phyloP scores from a whole-genome alignment of 64 coral and sea anemone genomes.

The Stichodactyla helianthus region DNA sequence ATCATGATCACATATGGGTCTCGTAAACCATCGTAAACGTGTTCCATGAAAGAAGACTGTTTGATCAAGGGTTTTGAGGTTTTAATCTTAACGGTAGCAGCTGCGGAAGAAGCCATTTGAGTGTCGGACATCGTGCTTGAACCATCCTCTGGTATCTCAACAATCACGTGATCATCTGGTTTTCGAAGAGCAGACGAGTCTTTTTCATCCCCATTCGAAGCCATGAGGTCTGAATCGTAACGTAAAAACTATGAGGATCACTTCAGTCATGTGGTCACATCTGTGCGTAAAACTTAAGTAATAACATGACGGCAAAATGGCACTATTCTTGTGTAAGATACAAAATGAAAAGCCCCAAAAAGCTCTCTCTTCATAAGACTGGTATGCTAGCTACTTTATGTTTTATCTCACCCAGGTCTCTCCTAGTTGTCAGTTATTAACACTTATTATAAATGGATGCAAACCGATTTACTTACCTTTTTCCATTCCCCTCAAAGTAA shows the following conservation, averaged over 20 bases:
- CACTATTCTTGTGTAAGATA: too few species aligned
- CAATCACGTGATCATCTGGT: background rate
- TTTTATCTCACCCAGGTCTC: too few species aligned
- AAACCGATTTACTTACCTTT: background rate
- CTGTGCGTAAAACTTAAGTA: too few species aligned
- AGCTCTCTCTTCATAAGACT: too few species aligned
- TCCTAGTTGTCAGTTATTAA: background rate
- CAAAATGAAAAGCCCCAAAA: too few species aligned
- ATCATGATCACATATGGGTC: constrained; percentile 82
- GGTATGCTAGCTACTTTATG: too few species aligned
- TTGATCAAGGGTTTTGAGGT: background rate
- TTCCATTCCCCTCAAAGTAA: background rate
- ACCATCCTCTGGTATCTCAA: background rate
- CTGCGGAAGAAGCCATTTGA: background rate
- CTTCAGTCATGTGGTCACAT: too few species aligned
- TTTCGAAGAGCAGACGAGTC: background rate
- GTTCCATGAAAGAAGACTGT: constrained; percentile 7
- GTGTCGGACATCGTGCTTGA: background rate
- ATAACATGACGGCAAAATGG: too few species aligned
- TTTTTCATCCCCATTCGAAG: background rate
- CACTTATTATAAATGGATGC: background rate
- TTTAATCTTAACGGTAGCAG: background rate
- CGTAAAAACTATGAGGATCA: background rate
- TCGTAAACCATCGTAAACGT: constrained; percentile 62
- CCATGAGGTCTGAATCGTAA: background rate